phyloP scores from a whole-genome alignment of 92 coral and sea anemone species.

The Paragorgia papillata region DNA sequence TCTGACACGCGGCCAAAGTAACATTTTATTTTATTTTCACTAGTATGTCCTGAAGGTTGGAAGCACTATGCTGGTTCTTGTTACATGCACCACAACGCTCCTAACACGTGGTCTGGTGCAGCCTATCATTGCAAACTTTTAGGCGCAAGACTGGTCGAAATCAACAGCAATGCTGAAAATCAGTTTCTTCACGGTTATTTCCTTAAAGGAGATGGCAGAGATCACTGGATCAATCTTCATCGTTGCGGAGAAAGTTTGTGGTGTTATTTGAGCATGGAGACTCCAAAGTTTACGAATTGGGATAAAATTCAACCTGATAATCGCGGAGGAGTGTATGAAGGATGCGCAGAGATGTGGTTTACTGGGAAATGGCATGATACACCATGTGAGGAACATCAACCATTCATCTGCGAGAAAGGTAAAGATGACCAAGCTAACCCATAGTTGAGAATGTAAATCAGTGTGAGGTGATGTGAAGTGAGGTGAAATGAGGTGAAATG shows the following conservation, averaged over 20 bases:
- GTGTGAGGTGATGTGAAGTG: neutral
- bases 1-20: too few relatives aligned
- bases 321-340: neutral
- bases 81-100: neutral
- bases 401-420: neutral
- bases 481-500: neutral
- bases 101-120: neutral
- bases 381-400: neutral
- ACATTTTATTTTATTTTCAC: too few relatives aligned
- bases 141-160: neutral
- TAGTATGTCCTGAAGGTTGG: neutral
- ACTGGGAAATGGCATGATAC: slow-evolving; percentile 1
- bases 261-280: slow-evolving; percentile 5
- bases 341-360: neutral
- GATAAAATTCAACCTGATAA: neutral
- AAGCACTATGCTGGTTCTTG: neutral
- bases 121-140: neutral
- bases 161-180: neutral
- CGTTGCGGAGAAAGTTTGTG: neutral
- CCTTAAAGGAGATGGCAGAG: neutral
- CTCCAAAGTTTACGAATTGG: neutral
- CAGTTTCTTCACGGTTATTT: neutral
- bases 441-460: neutral
- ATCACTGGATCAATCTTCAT: slow-evolving; percentile 1
- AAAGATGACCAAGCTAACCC: neutral